phyloP scores from a whole-genome alignment of 2,113 vertebrate genomes.

The Monopterus albus region DNA sequence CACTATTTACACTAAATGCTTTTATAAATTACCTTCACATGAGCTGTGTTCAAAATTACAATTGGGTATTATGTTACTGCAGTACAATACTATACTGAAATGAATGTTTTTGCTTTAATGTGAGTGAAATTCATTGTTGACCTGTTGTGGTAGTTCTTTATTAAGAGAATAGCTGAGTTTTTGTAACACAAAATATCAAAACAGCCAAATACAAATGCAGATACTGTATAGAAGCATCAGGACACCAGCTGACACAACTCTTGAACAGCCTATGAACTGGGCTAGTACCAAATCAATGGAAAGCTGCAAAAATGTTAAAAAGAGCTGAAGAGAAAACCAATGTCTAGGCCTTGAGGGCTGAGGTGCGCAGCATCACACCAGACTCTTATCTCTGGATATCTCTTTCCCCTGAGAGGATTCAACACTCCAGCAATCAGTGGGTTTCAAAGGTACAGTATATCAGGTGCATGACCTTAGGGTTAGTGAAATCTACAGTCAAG shows the following conservation, averaged over 20 bases:
- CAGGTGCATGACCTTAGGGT: constrained; percentile 82
- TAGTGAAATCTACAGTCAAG: constrained; percentile 76
- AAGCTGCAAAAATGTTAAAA: constrained; percentile 62
- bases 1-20: not conserved
- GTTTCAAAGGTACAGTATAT: constrained; percentile 83
- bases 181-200: too few relatives aligned
- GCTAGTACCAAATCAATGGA: constrained; percentile 61
- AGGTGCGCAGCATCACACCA: constrained; percentile 77
- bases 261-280: constrained; percentile 37
- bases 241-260: constrained; percentile 10
- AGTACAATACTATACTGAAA: not conserved
- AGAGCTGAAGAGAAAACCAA: constrained; percentile 67
- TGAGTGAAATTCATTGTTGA: not conserved
- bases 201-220: not conserved
- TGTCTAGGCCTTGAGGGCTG: constrained; percentile 77
- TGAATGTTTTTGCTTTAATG: not conserved
- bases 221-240: too few relatives aligned
- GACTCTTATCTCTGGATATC: constrained; percentile 79
- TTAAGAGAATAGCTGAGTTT: too few relatives aligned
- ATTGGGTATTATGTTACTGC: not conserved
- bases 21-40: not conserved
- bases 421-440: constrained; percentile 74
- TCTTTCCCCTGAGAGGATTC: constrained; percentile 76
- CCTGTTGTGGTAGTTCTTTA: too few relatives aligned
- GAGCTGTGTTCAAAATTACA: not conserved